Evolutionary conservation across 1,140 invertebrate species (phyloP).

Genomic region (Drosophila sechellia): DNA sequence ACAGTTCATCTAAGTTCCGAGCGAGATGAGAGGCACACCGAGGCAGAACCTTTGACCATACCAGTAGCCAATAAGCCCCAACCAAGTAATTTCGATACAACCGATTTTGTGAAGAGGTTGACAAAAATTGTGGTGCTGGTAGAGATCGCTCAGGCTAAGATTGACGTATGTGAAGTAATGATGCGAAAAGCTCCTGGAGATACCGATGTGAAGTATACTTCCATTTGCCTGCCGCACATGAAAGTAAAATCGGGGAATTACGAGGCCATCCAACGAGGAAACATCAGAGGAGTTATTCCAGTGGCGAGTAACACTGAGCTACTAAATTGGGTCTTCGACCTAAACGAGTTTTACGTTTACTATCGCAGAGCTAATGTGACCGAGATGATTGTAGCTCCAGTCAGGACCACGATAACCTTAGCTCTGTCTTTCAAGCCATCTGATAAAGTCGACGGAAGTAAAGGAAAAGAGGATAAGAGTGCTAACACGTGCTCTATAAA

Average conservation of each 20-base stretch:
- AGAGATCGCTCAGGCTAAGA: slow-evolving; percentile 50
- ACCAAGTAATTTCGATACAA: slow-evolving; percentile 8
- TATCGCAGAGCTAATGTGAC: slow-evolving; percentile 11
- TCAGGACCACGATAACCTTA: slow-evolving; percentile 86
- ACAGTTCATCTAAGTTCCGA: slow-evolving; percentile 78
- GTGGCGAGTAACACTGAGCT: slow-evolving; percentile 19
- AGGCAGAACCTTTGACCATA: slow-evolving; percentile 29
- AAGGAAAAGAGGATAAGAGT: not conserved
- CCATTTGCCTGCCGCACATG: slow-evolving; percentile 42
- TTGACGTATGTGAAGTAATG: slow-evolving; percentile 63
- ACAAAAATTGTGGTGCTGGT: slow-evolving; percentile 53
- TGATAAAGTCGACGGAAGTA: slow-evolving; percentile 1
- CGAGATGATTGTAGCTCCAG: slow-evolving; percentile 79
- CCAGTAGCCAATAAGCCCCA: not conserved
- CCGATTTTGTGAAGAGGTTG: slow-evolving; percentile 34
- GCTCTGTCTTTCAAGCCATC: slow-evolving; percentile 53
- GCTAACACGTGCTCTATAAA: slow-evolving; percentile 52
- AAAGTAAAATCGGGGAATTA: slow-evolving; percentile 55
- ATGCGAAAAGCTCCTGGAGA: slow-evolving; percentile 17
- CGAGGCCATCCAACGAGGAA: slow-evolving; percentile 61
- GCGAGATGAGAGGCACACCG: slow-evolving; percentile 65
- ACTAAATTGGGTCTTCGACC: slow-evolving; percentile 64
- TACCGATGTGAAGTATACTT: slow-evolving; percentile 41
- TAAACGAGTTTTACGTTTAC: slow-evolving; percentile 55
- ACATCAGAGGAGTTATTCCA: slow-evolving; percentile 45